These are phyloP conservation scores for Bedellia somnulentella DNA, from an alignment of 2,888 invertebrate species.

Conservation along the genomic window DNA sequence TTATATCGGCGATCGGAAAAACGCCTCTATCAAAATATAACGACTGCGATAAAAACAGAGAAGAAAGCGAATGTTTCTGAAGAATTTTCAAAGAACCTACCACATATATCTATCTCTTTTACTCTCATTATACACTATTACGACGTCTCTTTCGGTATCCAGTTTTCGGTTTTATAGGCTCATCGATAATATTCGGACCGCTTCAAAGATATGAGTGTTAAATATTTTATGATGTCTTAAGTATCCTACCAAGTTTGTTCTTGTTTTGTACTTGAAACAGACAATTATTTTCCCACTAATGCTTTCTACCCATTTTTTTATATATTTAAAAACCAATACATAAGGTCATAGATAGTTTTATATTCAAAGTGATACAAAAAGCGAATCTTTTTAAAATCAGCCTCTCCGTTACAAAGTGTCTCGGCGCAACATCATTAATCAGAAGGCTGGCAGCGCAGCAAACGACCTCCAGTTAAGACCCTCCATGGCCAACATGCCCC, in stretches of 20 bases:
- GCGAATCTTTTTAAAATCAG: no score
- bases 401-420: conserved; percentile 46
- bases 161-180: conserved; percentile 47
- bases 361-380: no score
- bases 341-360: no score
- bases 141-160: not conserved
- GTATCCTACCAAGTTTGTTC: conserved; percentile 24
- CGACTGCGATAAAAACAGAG: conserved; percentile 55
- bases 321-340: no score
- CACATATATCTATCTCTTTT: not conserved
- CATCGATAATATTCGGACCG: conserved; percentile 55
- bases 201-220: conserved; percentile 48
- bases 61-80: conserved; percentile 54
- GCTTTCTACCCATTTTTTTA: no score
- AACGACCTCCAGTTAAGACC: conserved; percentile 56
- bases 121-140: conserved; percentile 1
- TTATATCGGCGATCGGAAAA: conserved; percentile 49
- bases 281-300: no score
- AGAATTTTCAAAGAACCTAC: conserved; percentile 26
- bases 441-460: conserved; percentile 50
- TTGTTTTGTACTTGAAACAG: no score
- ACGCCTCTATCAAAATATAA: conserved; percentile 60
- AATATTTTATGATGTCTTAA: conserved; percentile 55
- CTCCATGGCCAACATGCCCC: conserved; percentile 43
- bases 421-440: conserved; percentile 54